Conservation (phyloP, 1,140 invertebrate genomes). For the Delia radicum region DNA sequence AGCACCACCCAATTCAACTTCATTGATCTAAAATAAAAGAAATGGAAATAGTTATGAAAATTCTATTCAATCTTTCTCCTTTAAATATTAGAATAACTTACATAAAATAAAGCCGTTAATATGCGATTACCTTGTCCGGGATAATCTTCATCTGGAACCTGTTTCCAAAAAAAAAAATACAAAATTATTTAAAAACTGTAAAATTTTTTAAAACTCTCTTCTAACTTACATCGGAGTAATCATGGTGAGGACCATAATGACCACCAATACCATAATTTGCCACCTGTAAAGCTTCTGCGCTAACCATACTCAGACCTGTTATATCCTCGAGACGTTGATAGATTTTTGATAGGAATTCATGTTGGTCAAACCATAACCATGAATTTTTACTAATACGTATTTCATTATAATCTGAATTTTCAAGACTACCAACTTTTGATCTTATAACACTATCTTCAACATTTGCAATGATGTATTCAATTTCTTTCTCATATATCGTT, state of each 20-base stretch:
- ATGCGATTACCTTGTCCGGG: constrained; percentile 43
- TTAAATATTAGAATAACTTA: constrained; percentile 29
- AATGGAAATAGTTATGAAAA: neutral
- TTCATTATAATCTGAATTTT: constrained; percentile 67
- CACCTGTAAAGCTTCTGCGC: constrained; percentile 66
- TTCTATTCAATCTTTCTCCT: neutral
- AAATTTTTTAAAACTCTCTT: neutral
- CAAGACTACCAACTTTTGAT: constrained; percentile 93
- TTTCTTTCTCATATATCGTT: constrained; percentile 84
- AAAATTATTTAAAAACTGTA: neutral
- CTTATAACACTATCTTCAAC: constrained; percentile 82
- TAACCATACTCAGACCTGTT: constrained; percentile 63
- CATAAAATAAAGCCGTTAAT: constrained; percentile 49
- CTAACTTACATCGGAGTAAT: constrained; percentile 58
- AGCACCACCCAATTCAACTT: constrained; percentile 90
- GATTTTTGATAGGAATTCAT: constrained; percentile 75
- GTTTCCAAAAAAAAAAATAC: neutral
- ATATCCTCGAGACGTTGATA: constrained; percentile 73
- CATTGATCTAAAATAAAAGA: constrained; percentile 72
- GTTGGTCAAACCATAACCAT: constrained; percentile 80
- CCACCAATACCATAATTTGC: constrained; percentile 72
- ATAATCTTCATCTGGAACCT: constrained; percentile 5
- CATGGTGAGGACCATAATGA: constrained; percentile 71
- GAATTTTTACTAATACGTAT: constrained; percentile 95
- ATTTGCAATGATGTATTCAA: constrained; percentile 78